Evolutionary conservation across 2,888 invertebrate genomes (phyloP).

Genomic region (Seira musarum): DNA sequence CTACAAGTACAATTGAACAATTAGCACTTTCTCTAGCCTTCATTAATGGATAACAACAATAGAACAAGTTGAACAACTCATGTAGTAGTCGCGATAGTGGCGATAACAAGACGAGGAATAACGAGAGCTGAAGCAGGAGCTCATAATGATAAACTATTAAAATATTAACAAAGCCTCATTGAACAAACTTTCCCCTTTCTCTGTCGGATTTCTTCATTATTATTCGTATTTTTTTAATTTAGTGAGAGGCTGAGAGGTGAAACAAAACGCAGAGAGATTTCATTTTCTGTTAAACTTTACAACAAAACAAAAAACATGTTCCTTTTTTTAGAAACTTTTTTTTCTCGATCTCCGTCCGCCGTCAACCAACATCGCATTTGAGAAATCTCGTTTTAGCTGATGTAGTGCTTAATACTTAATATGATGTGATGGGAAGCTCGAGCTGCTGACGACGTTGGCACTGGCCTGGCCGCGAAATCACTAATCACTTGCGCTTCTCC

Average conservation of each 20-base stretch:
- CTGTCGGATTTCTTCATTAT: background rate
- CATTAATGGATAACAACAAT: conserved; percentile 37
- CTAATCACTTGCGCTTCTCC: conserved; percentile 39
- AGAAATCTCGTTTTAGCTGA: too few relatives aligned
- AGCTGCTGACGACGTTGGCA: background rate
- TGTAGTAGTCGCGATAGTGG: background rate
- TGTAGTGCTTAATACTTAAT: too few relatives aligned
- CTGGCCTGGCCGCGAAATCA: conserved; percentile 30
- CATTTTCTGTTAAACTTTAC: too few relatives aligned
- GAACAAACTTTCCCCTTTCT: conserved; percentile 27
- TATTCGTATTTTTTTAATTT: background rate
- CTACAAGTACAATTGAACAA: conserved; percentile 27
- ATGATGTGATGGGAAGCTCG: too few relatives aligned
- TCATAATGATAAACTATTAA: conserved; percentile 56
- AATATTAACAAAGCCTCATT: conserved; percentile 39
- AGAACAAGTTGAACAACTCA: too few relatives aligned
- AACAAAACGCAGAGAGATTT: too few relatives aligned
- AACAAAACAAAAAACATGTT: too few relatives aligned
- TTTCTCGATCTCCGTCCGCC: too few relatives aligned
- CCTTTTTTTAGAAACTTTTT: too few relatives aligned
- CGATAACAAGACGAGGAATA: background rate
- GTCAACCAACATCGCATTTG: too few relatives aligned
- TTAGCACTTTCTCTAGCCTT: conserved; percentile 42
- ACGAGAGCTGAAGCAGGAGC: background rate
- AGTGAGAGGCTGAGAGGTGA: background rate